These are phyloP conservation scores for Mionectes macconnelli DNA, from an alignment of 2,113 vertebrate genomes.

Conservation along the genomic window DNA sequence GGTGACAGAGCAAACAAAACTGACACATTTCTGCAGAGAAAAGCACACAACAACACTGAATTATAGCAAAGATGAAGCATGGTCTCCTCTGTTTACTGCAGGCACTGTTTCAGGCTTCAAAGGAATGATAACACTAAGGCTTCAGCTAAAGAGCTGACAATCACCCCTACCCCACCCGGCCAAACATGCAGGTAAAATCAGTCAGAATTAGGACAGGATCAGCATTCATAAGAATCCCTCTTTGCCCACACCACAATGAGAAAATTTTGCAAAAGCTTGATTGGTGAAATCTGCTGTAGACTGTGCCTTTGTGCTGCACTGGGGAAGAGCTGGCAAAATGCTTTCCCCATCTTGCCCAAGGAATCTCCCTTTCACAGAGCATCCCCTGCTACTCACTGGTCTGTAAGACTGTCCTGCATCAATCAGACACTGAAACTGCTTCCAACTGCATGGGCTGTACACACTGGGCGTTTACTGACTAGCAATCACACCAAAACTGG, in stretches of 20 bases:
- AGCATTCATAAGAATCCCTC: background rate
- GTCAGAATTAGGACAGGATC: background rate
- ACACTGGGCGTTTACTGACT: background rate
- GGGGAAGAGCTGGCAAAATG: background rate
- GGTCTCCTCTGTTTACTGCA: background rate
- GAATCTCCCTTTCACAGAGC: background rate
- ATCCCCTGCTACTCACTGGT: background rate
- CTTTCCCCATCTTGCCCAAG: background rate
- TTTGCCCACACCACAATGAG: background rate
- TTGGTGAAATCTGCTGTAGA: background rate
- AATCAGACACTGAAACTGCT: background rate
- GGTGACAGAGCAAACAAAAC: fast-evolving
- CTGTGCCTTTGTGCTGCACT: background rate
- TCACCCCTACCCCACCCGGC: background rate
- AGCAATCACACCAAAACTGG: conserved; percentile 44
- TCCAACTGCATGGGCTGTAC: background rate
- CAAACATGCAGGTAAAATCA: background rate
- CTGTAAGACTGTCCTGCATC: background rate
- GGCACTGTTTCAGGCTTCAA: background rate
- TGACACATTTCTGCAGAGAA: background rate
- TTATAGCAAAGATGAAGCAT: background rate
- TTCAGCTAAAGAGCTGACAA: background rate
- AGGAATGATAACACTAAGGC: background rate
- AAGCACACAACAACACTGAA: background rate
- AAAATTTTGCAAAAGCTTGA: background rate